A percentile compares a stretch with the other conserved stretches of the same genome.
Evolutionary conservation across 2,888 invertebrate species (phyloP).

Genomic region (Clistopyga incitator): DNA sequence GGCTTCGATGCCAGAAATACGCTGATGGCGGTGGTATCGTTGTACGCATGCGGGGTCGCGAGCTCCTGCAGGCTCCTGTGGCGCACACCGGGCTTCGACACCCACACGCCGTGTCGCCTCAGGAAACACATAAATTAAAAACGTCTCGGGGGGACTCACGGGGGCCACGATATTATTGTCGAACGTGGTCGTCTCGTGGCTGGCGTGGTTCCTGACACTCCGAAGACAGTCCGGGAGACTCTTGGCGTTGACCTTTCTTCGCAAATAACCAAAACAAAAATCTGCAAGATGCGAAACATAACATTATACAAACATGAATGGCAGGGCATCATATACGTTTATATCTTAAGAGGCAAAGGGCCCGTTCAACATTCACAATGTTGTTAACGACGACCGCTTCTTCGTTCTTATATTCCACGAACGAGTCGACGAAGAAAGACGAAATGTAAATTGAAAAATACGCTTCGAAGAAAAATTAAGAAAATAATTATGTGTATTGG

Average conservation of each 20-base stretch:
- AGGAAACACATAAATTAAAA: slow-evolving; percentile 81
- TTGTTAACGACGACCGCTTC: slow-evolving; percentile 43
- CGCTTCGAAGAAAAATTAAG: slow-evolving; percentile 48
- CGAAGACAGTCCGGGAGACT: slow-evolving; percentile 62
- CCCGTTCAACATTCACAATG: slow-evolving; percentile 48
- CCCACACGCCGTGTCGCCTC: slow-evolving; percentile 83
- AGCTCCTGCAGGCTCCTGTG: slow-evolving; percentile 71
- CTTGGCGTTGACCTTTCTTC: neutral
- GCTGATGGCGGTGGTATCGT: slow-evolving; percentile 12
- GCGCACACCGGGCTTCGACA: slow-evolving; percentile 83
- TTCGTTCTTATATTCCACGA: slow-evolving; percentile 58
- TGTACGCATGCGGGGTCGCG: slow-evolving; percentile 55
- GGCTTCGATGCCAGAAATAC: slow-evolving; percentile 6
- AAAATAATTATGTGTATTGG: slow-evolving; percentile 12
- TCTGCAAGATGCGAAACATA: slow-evolving; percentile 13
- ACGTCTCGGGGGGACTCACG: slow-evolving; percentile 53
- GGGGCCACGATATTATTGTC: slow-evolving; percentile 62
- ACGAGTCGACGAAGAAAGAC: slow-evolving; percentile 64
- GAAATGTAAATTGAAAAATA: slow-evolving; percentile 38
- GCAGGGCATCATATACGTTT: slow-evolving; percentile 23
- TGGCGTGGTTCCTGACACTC: slow-evolving; percentile 48
- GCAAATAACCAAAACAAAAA: neutral
- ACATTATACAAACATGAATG: slow-evolving; percentile 38
- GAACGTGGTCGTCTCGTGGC: slow-evolving; percentile 37
- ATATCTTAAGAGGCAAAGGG: slow-evolving; percentile 23